These are phyloP conservation scores for Trichonephila clavipes DNA, from an alignment of 1,140 invertebrate genomes.

Conservation along the genomic window DNA sequence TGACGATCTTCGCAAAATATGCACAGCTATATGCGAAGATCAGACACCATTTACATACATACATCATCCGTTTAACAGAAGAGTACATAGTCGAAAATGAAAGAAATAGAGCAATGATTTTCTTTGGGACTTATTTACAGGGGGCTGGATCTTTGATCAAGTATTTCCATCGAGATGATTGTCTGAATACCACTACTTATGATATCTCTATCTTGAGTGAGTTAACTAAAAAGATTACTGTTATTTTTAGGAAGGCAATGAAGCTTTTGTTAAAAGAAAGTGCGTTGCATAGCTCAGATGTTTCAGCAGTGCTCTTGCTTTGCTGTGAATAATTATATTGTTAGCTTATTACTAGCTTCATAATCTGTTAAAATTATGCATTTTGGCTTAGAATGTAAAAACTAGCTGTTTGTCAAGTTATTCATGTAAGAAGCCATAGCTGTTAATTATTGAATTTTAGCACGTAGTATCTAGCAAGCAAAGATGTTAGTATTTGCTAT, in stretches of 20 bases:
- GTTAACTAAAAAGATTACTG: too few relatives aligned
- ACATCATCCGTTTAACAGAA: slow-evolving; percentile 23
- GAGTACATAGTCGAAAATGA: slow-evolving; percentile 10
- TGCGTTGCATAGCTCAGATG: background rate
- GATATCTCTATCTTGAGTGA: background rate
- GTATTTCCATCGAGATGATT: background rate
- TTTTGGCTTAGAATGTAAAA: too few relatives aligned
- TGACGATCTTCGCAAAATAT: slow-evolving; percentile 19
- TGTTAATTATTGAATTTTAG: too few relatives aligned
- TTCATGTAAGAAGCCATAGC: too few relatives aligned
- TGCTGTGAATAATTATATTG: too few relatives aligned
- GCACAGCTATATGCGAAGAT: slow-evolving; percentile 64
- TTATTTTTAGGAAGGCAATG: background rate
- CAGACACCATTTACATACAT: background rate
- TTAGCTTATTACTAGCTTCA: too few relatives aligned
- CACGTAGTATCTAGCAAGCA: too few relatives aligned
- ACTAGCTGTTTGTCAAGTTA: too few relatives aligned
- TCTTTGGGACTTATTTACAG: slow-evolving; percentile 70
- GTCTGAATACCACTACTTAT: background rate
- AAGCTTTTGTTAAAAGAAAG: background rate
- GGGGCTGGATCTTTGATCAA: slow-evolving; percentile 33
- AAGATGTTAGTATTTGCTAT: too few relatives aligned
- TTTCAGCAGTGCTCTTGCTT: too few relatives aligned
- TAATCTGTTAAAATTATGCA: too few relatives aligned
- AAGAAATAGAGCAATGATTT: slow-evolving; percentile 32